Evolutionary conservation across 1,140 invertebrate genomes (phyloP), one percentile per base, ranked within the genome.

Genomic region (Halyomorpha halys): DNA sequence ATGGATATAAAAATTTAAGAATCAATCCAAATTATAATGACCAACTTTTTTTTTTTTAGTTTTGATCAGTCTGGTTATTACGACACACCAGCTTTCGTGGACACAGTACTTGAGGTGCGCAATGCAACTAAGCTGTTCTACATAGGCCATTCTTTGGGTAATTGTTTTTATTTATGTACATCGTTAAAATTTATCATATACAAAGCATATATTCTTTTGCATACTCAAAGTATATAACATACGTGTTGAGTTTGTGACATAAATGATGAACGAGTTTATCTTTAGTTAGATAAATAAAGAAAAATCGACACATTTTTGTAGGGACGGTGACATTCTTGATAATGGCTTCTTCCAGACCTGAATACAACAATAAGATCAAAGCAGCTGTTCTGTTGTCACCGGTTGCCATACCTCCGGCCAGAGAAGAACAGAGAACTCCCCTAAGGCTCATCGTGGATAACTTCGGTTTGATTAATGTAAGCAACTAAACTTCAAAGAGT

Each of bases 61-160:
- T 90, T 80, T 77, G 83, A 91, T 70, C 86, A 92, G 75, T 88
- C 90, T 76, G 87, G 85, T 49, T 74, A 80, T 44, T 82, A 82
- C 66, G 90, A 93, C 74, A 68, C 91, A 34, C 86, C 89, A 2
- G 81, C 87, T 0, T 84, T 85, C 73, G 82, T 93, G 49, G 82
- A 89, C 70, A 85, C 84, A 69, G 79, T 86, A 27, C 72, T 89
- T 1, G 73, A 76, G 19, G 69, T 73, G 14, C 87, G 87, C 0
- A 76, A 78, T 3, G 73, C 78, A 64, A 67, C 76, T 19, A 74
- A 81, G 64, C 69, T 92, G 1, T 80, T 81, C 68, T 90, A 87
- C 66, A 77, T 89, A 3, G 83, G 86, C 1, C 83, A 87, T 72
- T 82, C 81, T 9, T 79, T 83, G 73, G 86, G 85, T 8, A 49